These are phyloP conservation scores for Drosophila lacteicornis DNA, from an alignment of 1,140 invertebrate genomes.

Conservation along the genomic window DNA sequence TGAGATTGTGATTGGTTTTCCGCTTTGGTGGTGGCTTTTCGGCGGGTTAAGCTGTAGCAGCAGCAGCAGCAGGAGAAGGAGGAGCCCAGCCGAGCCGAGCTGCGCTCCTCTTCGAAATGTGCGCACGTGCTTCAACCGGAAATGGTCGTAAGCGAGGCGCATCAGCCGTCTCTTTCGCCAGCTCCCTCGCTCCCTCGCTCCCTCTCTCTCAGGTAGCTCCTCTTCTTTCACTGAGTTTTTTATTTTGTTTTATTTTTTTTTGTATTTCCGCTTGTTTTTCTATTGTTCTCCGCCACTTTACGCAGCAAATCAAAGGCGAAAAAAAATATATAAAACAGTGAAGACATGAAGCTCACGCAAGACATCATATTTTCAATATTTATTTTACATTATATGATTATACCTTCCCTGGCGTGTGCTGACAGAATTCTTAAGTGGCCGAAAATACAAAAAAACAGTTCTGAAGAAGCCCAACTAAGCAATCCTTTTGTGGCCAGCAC, in stretches of 20 bases:
- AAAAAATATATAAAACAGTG: constrained; percentile 14
- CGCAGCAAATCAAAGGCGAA: constrained; percentile 67
- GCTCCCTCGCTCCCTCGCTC: constrained; percentile 41
- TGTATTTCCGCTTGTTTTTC: constrained; percentile 71
- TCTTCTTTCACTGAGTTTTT: constrained; percentile 48
- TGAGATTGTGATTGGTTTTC: constrained; percentile 75
- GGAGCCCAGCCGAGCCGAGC: constrained; percentile 8
- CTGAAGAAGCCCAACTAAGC: constrained; percentile 28
- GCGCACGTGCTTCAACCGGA: constrained; percentile 84
- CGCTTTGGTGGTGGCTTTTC: constrained; percentile 69
- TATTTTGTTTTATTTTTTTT: constrained; percentile 54
- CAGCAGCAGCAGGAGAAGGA: background rate
- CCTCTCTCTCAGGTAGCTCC: constrained; percentile 20
- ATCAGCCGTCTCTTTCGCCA: constrained; percentile 59
- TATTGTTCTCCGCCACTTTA: constrained; percentile 77
- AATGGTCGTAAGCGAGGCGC: constrained; percentile 80
- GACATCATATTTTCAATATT: constrained; percentile 47
- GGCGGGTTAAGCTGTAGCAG: constrained; percentile 24
- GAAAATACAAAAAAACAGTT: constrained; percentile 39
- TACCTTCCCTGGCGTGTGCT: constrained; percentile 53
- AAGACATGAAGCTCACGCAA: constrained; percentile 30
- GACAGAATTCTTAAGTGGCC: constrained; percentile 70
- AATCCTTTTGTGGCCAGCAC: constrained; percentile 70
- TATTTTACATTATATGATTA: constrained; percentile 52
- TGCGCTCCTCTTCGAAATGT: constrained; percentile 65